A percentile compares a stretch with the other conserved stretches of the same genome.
These are phyloP conservation scores for Chelonoidis abingdonii DNA, from an alignment of 2,113 vertebrate genomes.

Conservation along the genomic window DNA sequence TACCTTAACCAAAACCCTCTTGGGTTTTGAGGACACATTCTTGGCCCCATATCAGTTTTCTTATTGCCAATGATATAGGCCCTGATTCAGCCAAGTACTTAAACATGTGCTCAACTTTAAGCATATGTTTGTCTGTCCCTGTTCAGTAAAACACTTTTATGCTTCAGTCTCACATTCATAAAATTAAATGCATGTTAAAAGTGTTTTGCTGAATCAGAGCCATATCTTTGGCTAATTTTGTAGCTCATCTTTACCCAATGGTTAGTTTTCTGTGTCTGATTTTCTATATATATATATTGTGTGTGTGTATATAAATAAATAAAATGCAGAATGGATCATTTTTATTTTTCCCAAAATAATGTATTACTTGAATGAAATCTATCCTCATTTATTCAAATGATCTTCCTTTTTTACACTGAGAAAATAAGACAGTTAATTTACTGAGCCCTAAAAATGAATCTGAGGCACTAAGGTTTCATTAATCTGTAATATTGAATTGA, in stretches of 20 bases:
- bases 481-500: conserved; percentile 63
- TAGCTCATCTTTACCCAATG: conserved; percentile 10
- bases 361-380: conserved; percentile 47
- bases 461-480: conserved; percentile 67
- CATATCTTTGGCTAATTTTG: conserved; percentile 24
- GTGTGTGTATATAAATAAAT: not conserved
- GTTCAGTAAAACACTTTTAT: conserved; percentile 40
- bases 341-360: conserved; percentile 52
- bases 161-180: conserved; percentile 35
- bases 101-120: conserved; percentile 12
- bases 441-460: conserved; percentile 60
- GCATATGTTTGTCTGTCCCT: not conserved
- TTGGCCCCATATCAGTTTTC: not conserved
- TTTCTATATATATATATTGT: not conserved
- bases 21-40: not conserved
- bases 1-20: not conserved
- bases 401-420: conserved; percentile 27
- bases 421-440: conserved; percentile 68
- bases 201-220: conserved; percentile 11
- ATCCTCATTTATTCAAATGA: conserved; percentile 36
- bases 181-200: not conserved
- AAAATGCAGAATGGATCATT: not conserved
- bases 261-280: not conserved
- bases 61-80: conserved; percentile 51
- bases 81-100: conserved; percentile 49